phyloP scores from a whole-genome alignment of 1,140 invertebrate species.

The Chironomus striatipennis region DNA sequence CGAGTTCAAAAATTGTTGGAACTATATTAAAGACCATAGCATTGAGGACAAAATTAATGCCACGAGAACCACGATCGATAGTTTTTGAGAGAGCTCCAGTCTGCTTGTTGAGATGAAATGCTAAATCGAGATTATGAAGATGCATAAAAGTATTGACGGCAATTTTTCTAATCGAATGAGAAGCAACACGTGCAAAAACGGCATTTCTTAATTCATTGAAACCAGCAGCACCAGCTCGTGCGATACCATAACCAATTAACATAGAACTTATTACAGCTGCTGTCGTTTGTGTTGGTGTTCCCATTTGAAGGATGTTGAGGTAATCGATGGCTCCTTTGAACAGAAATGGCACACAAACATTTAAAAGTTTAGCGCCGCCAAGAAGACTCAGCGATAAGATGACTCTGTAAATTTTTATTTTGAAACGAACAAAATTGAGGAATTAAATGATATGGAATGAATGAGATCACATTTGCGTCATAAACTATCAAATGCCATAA shows the following conservation, averaged over 20 bases:
- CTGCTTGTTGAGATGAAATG: slow-evolving; percentile 89
- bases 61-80: slow-evolving; percentile 81
- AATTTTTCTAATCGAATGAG: slow-evolving; percentile 90
- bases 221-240: slow-evolving; percentile 75
- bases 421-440: slow-evolving; percentile 25
- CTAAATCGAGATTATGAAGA: slow-evolving; percentile 89
- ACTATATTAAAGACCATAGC: slow-evolving; percentile 97
- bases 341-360: slow-evolving; percentile 92
- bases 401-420: slow-evolving; percentile 49
- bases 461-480: neutral
- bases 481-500: too few relatives aligned
- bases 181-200: slow-evolving; percentile 97
- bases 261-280: slow-evolving; percentile 66
- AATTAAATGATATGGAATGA: slow-evolving; percentile 24
- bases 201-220: slow-evolving; percentile 97
- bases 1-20: slow-evolving; percentile 91
- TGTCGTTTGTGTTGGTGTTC: slow-evolving; percentile 61
- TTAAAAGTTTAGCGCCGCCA: slow-evolving; percentile 76
- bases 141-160: slow-evolving; percentile 96
- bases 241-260: slow-evolving; percentile 89
- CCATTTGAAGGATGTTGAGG: slow-evolving; percentile 67
- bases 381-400: slow-evolving; percentile 72
- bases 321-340: slow-evolving; percentile 92
- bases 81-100: slow-evolving; percentile 70
- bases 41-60: slow-evolving; percentile 94